Conservation (phyloP, 2,888 invertebrate species). For the Campoplex capitator region DNA sequence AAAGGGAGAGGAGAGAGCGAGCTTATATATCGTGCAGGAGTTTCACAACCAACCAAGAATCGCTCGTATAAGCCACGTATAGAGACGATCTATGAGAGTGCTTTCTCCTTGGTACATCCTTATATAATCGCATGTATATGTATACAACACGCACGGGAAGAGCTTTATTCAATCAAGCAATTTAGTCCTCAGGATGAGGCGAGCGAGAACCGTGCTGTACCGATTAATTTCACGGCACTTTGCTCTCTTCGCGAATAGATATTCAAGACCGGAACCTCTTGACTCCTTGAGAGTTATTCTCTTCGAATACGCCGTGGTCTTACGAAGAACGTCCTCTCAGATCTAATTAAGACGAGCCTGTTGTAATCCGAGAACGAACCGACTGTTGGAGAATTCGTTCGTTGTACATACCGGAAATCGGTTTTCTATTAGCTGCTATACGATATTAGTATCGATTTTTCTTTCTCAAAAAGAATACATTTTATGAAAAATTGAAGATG, state of each 20-base stretch:
- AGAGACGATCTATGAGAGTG: constrained; percentile 19
- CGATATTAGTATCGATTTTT: no score
- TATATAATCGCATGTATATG: constrained; percentile 16
- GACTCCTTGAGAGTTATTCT: constrained; percentile 21
- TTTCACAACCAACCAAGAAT: constrained; percentile 17
- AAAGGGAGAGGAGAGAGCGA: background rate
- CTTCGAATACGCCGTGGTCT: background rate
- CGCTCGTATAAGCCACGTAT: constrained; percentile 39
- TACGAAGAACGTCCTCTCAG: constrained; percentile 29
- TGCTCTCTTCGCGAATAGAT: constrained; percentile 38
- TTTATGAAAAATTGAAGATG: no score
- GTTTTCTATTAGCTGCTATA: background rate
- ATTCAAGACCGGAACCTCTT: constrained; percentile 42
- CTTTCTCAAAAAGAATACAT: no score
- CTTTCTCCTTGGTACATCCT: constrained; percentile 1
- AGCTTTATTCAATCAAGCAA: constrained; percentile 49
- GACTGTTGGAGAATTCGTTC: background rate
- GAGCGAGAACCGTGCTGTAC: constrained; percentile 18
- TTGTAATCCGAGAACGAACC: constrained; percentile 16
- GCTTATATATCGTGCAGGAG: constrained; percentile 21
- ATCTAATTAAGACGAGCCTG: constrained; percentile 38
- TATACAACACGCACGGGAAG: constrained; percentile 10
- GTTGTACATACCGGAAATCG: background rate
- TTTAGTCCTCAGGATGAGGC: constrained; percentile 47
- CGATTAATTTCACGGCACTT: constrained; percentile 56